These are phyloP conservation scores for Forbesichthys agassizii DNA, from an alignment of 2,113 vertebrate species.

Conservation along the genomic window DNA sequence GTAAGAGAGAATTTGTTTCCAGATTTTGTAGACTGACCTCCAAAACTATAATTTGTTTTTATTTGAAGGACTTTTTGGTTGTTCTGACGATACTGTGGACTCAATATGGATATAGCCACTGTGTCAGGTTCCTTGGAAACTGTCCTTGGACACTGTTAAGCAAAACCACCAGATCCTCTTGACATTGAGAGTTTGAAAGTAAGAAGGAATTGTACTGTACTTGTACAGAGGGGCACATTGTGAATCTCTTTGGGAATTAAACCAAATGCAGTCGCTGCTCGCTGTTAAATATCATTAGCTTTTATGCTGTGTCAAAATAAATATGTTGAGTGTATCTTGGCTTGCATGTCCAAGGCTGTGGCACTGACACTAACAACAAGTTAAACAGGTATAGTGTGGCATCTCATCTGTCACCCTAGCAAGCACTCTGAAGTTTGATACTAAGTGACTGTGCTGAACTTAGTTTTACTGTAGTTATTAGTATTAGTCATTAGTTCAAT, in stretches of 20 bases:
- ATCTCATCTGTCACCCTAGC: neutral
- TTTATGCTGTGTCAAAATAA: too few species aligned
- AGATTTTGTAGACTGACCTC: slow-evolving; percentile 8
- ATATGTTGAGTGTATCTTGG: neutral
- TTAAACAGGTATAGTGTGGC: too few species aligned
- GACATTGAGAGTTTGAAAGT: too few species aligned
- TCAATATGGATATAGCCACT: slow-evolving; percentile 25
- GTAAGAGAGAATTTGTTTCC: slow-evolving; percentile 1
- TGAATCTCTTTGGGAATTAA: neutral
- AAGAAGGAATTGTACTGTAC: too few species aligned
- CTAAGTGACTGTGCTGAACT: slow-evolving; percentile 16
- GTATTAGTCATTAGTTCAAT: neutral
- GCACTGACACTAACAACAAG: too few species aligned
- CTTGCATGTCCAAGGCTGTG: neutral
- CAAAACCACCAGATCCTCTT: too few species aligned
- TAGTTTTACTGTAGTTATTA: neutral
- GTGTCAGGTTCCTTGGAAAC: neutral
- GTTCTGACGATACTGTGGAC: slow-evolving; percentile 11
- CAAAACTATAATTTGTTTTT: slow-evolving; percentile 22
- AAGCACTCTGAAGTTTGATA: slow-evolving; percentile 4
- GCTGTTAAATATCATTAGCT: neutral
- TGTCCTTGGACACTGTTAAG: too few species aligned
- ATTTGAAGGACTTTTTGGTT: slow-evolving; percentile 16
- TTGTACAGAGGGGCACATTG: neutral
- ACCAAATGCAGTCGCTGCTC: slow-evolving; percentile 10